Evolutionary conservation across 2,113 vertebrate genomes (phyloP).

Genomic region (Phyllostomus hastatus): DNA sequence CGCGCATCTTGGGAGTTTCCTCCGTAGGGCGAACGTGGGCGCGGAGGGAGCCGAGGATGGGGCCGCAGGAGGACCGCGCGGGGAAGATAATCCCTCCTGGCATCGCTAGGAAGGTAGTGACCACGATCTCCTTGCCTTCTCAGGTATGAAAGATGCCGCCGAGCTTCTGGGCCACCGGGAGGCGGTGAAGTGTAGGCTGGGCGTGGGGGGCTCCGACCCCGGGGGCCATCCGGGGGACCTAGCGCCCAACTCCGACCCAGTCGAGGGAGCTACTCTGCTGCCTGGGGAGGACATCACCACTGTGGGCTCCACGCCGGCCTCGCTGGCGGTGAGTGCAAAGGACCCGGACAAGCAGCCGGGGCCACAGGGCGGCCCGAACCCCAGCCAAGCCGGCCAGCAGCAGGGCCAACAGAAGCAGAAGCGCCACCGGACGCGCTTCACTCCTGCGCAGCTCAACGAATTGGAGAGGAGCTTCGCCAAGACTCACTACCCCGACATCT

Average conservation of each 20-base stretch:
- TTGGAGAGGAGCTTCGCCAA: constrained; percentile 97
- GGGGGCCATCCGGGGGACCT: constrained; percentile 95
- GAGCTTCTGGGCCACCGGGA: constrained; percentile 96
- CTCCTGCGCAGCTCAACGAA: constrained; percentile 95
- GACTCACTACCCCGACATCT: constrained; percentile 97
- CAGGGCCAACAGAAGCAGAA: constrained; percentile 95
- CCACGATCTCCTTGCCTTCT: constrained; percentile 70
- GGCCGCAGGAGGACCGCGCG: background rate
- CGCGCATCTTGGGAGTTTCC: background rate
- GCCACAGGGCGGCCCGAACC: constrained; percentile 82
- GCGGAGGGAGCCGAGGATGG: background rate
- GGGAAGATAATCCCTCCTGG: background rate
- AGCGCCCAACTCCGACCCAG: constrained; percentile 91
- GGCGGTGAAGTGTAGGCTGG: constrained; percentile 93
- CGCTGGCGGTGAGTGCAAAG: constrained; percentile 91
- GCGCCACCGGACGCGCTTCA: constrained; percentile 96
- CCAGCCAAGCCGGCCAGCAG: constrained; percentile 86
- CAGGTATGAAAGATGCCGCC: constrained; percentile 99
- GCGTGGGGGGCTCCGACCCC: constrained; percentile 90
- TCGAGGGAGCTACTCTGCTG: constrained; percentile 93
- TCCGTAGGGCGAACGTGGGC: background rate
- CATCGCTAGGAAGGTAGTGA: constrained; percentile 60
- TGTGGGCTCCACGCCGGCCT: constrained; percentile 91
- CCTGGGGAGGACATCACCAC: constrained; percentile 95
- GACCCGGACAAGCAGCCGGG: constrained; percentile 93